phyloP scores from a whole-genome alignment of 2,888 invertebrate species.

The Caenorhabditis sp. region DNA sequence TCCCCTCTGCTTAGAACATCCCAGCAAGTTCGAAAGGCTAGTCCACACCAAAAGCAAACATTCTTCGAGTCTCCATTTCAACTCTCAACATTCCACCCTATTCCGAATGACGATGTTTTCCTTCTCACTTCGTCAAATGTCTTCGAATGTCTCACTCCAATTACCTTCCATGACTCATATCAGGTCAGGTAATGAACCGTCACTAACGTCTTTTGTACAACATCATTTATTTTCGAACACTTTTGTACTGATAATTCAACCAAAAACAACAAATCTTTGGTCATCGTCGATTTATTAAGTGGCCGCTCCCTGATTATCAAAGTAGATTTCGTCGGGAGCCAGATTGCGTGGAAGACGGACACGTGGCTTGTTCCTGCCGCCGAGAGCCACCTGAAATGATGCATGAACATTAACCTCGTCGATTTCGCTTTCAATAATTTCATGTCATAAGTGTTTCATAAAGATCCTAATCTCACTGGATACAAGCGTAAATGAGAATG shows the following conservation, averaged over 20 bases:
- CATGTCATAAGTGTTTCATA: slow-evolving; percentile 40
- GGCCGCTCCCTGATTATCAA: slow-evolving; percentile 81
- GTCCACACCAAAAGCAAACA: too few species aligned
- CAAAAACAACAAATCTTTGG: background rate
- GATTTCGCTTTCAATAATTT: slow-evolving; percentile 12
- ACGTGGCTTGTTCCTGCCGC: slow-evolving; percentile 76
- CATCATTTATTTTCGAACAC: slow-evolving; percentile 19
- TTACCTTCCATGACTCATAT: slow-evolving; percentile 29
- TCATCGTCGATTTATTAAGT: slow-evolving; percentile 52
- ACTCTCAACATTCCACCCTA: background rate
- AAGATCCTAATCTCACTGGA: slow-evolving; percentile 29
- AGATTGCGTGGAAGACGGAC: slow-evolving; percentile 77
- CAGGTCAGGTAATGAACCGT: slow-evolving; percentile 11
- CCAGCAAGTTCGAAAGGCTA: too few species aligned
- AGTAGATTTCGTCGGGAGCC: slow-evolving; percentile 81
- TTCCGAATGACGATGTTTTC: slow-evolving; percentile 9
- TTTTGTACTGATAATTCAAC: slow-evolving; percentile 40
- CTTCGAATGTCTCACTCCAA: slow-evolving; percentile 10
- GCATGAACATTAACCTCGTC: slow-evolving; percentile 7
- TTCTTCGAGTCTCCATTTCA: too few species aligned
- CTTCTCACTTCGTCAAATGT: slow-evolving; percentile 36
- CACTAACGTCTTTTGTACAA: slow-evolving; percentile 1
- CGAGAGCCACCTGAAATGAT: slow-evolving; percentile 76
- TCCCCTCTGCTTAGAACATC: too few species aligned
- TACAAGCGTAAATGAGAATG: background rate